Base-by-base conservation (phyloP, 2,888 invertebrate species). In the Cantharis flavilabris region DNA sequence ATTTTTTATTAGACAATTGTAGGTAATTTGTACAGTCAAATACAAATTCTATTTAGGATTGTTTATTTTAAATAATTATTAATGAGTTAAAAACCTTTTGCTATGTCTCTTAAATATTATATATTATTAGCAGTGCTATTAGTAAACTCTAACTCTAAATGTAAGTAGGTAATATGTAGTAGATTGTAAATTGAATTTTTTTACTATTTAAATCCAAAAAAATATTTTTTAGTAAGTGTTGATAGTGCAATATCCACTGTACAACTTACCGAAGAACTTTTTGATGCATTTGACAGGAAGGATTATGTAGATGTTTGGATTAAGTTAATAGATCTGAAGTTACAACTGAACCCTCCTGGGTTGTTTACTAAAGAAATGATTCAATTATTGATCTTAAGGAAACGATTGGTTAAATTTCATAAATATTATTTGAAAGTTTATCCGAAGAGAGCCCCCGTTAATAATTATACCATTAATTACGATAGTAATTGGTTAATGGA, bases 291-390 rank as follows among this genome's bases (percentile, higher is more conserved):
- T 9, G 11, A 67, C 9, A 13, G 65, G 9, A 13, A 67, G 28
- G 73, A 73, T 20, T 76, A 72, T 18, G 30, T 76, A 13, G 16
- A 49, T 28, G 49, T 26, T 4, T 16, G n/a, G n/a, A 73, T 76
- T 11, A 69, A 76, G 62, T 14, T 76, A 18, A 76, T 76, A 14
- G 76, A 76, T 16, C 18, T 76, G 3, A 76, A 76, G 7, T 26
- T 70, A 16, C 23, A 18, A 64, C 3, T 70, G 3, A 62, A 76
- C 30, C 73, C 73, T 5, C 76, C 76, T 9, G 14, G n/a, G 3
- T 16, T 33, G 11, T 10, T 10, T 13, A 70, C 64, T 5, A 7
- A 5, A 9, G 70, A 64, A 33, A 28, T 69, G 30, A 10, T 16
- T 11, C 0, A 20, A 0, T 33, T 74, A 20, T 63, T 74, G 62